Conservation (phyloP, 1,140 invertebrate species). For the Hyphantria cunea region DNA sequence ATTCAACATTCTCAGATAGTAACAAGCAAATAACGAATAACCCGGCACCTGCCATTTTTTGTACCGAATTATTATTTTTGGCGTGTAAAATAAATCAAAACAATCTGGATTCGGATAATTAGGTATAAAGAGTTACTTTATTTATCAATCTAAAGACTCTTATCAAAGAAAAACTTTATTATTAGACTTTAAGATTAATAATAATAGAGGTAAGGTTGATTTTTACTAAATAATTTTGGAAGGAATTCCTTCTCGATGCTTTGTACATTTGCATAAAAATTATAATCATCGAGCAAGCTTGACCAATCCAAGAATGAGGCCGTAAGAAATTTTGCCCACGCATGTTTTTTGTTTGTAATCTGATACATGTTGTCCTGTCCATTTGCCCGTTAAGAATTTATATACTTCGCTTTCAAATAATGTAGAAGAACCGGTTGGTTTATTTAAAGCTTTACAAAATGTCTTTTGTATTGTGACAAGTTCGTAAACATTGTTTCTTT, state of each 20-base stretch:
- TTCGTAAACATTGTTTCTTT: slow-evolving; percentile 11
- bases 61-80: background rate
- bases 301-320: slow-evolving; percentile 31
- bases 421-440: slow-evolving; percentile 12
- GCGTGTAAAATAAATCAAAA: slow-evolving; percentile 26
- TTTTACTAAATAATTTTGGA: background rate
- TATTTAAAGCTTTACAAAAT: slow-evolving; percentile 26
- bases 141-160: slow-evolving; percentile 11
- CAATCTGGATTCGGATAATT: slow-evolving; percentile 31
- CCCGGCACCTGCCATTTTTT: no score
- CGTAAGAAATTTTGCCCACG: slow-evolving; percentile 35
- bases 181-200: background rate
- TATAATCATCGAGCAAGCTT: slow-evolving; percentile 36
- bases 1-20: no score
- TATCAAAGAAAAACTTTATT: background rate
- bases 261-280: slow-evolving; percentile 40
- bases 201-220: background rate
- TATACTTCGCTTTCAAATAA: slow-evolving; percentile 29
- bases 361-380: slow-evolving; percentile 29
- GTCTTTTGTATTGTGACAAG: slow-evolving; percentile 29
- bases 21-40: no score
- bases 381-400: slow-evolving; percentile 33
- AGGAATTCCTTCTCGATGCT: background rate
- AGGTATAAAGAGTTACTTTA: slow-evolving; percentile 24
- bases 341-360: slow-evolving; percentile 34